phyloP scores from a whole-genome alignment of 2,113 vertebrate genomes.

The Peromyscus leucopus region DNA sequence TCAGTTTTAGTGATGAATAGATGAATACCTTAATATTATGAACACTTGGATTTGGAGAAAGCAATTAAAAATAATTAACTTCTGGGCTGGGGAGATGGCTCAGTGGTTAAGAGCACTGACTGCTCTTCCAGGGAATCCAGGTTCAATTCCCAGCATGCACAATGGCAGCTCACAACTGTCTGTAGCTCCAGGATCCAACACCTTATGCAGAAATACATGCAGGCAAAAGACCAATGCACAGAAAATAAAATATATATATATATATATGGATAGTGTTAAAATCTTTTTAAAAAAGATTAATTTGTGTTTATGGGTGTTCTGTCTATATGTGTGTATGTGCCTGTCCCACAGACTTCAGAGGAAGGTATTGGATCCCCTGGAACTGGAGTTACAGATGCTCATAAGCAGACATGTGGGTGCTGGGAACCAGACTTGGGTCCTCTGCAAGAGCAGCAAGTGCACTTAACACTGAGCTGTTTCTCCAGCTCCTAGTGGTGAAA shows the following conservation, averaged over 20 bases:
- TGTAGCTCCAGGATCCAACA: not conserved
- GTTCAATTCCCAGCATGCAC: not conserved
- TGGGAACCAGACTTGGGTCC: not conserved
- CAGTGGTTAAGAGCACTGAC: not conserved
- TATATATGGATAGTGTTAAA: conserved; percentile 41
- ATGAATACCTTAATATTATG: conserved; percentile 54
- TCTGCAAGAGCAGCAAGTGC: not conserved
- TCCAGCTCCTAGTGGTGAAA: conserved; percentile 1
- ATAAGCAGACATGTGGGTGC: not conserved
- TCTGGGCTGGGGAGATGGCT: not conserved
- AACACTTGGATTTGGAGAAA: conserved; percentile 30
- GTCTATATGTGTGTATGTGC: not conserved
- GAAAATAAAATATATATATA: not conserved
- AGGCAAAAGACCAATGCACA: not conserved
- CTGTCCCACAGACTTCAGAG: not conserved
- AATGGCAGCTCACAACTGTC: not conserved
- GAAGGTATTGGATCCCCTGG: not conserved
- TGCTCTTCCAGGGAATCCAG: not conserved
- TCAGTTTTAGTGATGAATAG: not conserved
- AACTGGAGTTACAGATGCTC: not conserved
- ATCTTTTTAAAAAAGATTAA: not conserved
- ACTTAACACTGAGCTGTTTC: not conserved
- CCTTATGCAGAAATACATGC: not conserved
- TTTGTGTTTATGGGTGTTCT: not conserved
- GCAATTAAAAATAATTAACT: conserved; percentile 62